Base-by-base conservation (phyloP, 2,797 vertebrate species). In the Melanotaenia pygmaea region DNA sequence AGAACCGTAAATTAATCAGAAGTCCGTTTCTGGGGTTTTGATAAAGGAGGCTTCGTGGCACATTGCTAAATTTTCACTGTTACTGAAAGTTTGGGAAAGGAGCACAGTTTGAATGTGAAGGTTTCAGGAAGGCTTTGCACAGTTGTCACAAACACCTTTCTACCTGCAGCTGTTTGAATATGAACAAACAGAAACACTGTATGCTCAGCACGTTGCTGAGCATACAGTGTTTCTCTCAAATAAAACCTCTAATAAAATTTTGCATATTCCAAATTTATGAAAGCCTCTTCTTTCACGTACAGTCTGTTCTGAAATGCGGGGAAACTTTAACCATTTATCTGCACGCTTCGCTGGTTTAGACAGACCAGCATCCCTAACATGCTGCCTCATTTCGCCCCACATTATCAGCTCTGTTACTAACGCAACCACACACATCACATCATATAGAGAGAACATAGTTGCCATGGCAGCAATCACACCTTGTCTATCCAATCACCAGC, bases 401-500 rank as follows among this genome's bases (percentile, higher is more conserved):
- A 63, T 71, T 66, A 65, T 71, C 72, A 37, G 61, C 68, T 20
- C 76, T 63, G 89, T 88, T 87, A 64, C 85, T 82, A 67, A 28
- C 81, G 90, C 80, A 88, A 89, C 87, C 66, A 70, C 64, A 62
- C 75, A 75, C 81, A 79, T 84, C 73, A 38, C 79, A 51, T 59
- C 61, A 35, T 65, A 56, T 74, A 74, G 72, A 74, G 78, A 77
- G 86, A 86, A 89, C 65, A 28, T 66, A 26, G 86, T 90, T 88
- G 77, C 90, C 85, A 89, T 87, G 81, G 85, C 74, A 88, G 59
- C 85, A 79, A 81, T 91, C 82, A 83, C 89, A 88, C 86, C 84
- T 90, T 81, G 82, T 87, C 86, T 85, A 50, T 57, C 40, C 26
- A 4, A 81, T 84, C 75, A 82, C 28, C 28, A 45, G 65, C 1